Evolutionary conservation across 2,888 invertebrate species (phyloP).

Genomic region (Mythimna ferrago): DNA sequence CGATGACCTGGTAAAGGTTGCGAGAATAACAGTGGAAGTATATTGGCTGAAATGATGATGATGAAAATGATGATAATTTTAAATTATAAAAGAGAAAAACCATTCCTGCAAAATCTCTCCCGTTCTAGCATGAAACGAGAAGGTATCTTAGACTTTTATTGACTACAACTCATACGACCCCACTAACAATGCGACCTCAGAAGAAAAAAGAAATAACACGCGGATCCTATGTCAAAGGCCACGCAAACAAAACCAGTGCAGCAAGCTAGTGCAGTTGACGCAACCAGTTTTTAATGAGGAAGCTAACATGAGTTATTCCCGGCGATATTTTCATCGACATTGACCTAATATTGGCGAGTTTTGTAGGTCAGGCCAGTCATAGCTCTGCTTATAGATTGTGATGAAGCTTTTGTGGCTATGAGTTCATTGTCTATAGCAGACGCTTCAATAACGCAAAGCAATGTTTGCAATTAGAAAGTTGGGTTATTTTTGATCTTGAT

Average conservation of each 20-base stretch:
- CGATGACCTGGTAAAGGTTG: no score
- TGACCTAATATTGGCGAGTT: constrained; percentile 29
- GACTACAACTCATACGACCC: no score
- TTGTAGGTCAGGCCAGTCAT: constrained; percentile 31
- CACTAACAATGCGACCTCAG: no score
- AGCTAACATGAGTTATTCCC: background rate
- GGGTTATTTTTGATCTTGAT: background rate
- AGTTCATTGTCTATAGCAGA: constrained; percentile 10
- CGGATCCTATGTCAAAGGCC: background rate
- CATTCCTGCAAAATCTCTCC: no score
- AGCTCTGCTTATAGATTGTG: constrained; percentile 12
- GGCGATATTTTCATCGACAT: constrained; percentile 22
- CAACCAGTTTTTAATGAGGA: constrained; percentile 12
- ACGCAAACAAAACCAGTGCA: background rate
- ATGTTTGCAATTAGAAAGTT: background rate
- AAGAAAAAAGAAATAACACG: no score
- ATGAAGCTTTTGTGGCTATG: constrained; percentile 4
- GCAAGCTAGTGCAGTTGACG: background rate
- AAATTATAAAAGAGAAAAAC: no score
- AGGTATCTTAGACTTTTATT: no score
- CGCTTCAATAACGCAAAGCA: background rate
- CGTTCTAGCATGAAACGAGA: no score
- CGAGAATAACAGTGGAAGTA: no score
- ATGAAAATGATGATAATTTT: no score
- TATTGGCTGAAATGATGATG: no score